phyloP scores from a whole-genome alignment of 2,113 vertebrate genomes.

The Panthera tigris region DNA sequence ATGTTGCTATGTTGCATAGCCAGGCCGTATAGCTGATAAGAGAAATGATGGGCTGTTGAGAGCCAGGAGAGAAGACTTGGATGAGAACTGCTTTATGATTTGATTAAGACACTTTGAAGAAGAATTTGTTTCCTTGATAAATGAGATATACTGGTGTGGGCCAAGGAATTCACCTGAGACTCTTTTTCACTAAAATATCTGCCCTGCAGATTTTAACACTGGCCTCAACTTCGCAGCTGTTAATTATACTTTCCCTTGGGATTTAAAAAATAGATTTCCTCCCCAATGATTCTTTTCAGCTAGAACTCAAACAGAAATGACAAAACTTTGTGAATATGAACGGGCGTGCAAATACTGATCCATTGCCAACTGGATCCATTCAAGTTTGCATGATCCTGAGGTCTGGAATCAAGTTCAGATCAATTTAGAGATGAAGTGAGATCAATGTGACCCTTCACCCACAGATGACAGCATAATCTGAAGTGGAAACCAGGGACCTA shows the following conservation, averaged over 20 bases:
- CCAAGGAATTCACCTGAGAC: not conserved
- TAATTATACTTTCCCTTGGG: slow-evolving; percentile 36
- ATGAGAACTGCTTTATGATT: not conserved
- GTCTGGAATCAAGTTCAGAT: not conserved
- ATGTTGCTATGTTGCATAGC: not conserved
- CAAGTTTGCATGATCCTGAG: not conserved
- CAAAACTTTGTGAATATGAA: slow-evolving; percentile 41
- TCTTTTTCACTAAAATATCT: not conserved
- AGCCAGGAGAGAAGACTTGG: not conserved
- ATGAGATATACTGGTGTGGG: not conserved
- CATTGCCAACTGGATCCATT: not conserved
- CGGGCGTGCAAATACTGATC: not conserved
- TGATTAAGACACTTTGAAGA: not conserved
- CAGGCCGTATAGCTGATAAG: not conserved
- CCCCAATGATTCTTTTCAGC: not conserved
- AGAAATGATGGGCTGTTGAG: not conserved
- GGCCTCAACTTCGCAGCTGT: not conserved
- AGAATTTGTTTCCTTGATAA: not conserved
- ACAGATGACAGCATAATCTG: not conserved
- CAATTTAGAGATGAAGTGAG: not conserved
- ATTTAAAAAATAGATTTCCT: not conserved
- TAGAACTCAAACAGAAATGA: slow-evolving; percentile 8
- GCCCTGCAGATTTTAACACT: not conserved
- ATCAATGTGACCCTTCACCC: not conserved
- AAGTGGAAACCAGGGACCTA: not conserved